Evolutionary conservation across 2,113 vertebrate genomes (phyloP), one percentile per base, ranked within the genome.

Genomic region (Casuarius casuarius): DNA sequence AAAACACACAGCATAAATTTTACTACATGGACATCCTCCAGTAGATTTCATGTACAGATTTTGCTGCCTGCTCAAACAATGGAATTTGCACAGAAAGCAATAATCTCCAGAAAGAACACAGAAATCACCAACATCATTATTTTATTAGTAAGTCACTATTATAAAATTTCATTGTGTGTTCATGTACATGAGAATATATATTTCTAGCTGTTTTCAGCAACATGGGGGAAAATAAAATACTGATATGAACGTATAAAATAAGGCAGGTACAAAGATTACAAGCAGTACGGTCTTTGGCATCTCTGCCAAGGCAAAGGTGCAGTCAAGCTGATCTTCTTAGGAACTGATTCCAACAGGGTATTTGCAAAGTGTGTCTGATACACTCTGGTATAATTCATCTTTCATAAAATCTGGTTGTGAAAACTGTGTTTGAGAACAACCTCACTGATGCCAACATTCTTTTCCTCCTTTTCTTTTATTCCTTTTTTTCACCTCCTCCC

Each of bases 1-100:
- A 94, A 87, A 88, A 23, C 72, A 89, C 26, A 86, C n/a, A 56
- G 44, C 15, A 93, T 73, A 80, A 78, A 84, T 94, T 94, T 89
- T 77, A 86, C 23, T 56, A 22, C 76, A 22, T 31, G 88, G 88
- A 74, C 33, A 83, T 65, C 71, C n/a, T 78, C 15, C 38, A 29
- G 48, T 22, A 82, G 25, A 68, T 71, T 80, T 65, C 26, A 22
- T 78, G 28, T 33, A 84, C 31, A 65, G 31, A 13, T 61, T 93
- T 85, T 90, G 7, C 31, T 90, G 20, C 2, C 17, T 67, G 10
- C 21, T 86, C 35, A 86, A 95, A 74, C 25, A 89, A 74, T 33
- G 12, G 11, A 54, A 8, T 75, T 77, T 63, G 84, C 42, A 38
- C 6, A 84, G 28, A 61, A 87, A 87, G 62, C 7, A 75, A 8